Conservation (phyloP, 2,797 vertebrate species). For the Esox masquinongy region DNA sequence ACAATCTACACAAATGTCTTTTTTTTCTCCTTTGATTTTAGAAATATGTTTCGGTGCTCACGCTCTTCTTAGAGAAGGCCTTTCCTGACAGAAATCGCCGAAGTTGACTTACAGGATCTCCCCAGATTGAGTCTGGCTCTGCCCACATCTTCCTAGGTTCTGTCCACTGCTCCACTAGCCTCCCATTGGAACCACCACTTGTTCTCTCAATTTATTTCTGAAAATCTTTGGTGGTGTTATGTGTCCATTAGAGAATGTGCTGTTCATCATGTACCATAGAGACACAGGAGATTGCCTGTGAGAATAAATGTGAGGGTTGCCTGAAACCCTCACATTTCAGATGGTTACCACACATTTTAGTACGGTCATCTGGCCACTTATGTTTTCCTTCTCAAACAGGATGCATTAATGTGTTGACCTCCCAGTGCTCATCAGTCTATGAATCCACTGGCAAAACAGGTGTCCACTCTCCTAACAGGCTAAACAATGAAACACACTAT, state of each 20-base stretch:
- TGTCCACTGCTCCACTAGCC: no score
- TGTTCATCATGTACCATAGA: constrained; percentile 43
- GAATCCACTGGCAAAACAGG: constrained; percentile 36
- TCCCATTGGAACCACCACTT: no score
- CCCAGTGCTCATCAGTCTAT: constrained; percentile 9
- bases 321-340: constrained; percentile 55
- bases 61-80: no score
- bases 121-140: no score
- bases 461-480: constrained; percentile 34
- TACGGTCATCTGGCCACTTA: neutral
- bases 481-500: constrained; percentile 15
- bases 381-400: constrained; percentile 3
- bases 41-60: no score
- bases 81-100: no score
- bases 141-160: no score
- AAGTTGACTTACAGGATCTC: no score
- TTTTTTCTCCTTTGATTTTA: neutral
- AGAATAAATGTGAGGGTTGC: no score
- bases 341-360: constrained; percentile 27
- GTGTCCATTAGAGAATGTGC: constrained; percentile 41
- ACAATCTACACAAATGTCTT: neutral
- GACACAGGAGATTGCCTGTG: constrained; percentile 37
- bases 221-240: constrained; percentile 37
- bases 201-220: no score
- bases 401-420: constrained; percentile 23